phyloP scores from a whole-genome alignment of 1,140 invertebrate species.

The Dolichoris vasculosae region DNA sequence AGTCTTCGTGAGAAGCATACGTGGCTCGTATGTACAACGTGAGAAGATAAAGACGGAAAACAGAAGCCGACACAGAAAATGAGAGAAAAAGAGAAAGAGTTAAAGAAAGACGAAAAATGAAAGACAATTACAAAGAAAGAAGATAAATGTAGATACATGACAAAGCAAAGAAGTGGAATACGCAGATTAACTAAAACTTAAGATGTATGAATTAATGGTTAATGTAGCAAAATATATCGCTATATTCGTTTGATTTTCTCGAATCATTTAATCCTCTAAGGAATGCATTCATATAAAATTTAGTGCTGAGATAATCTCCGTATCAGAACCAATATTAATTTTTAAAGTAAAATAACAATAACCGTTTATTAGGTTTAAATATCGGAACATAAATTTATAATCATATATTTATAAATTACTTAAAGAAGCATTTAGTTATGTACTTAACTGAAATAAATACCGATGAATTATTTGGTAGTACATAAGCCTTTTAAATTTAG shows the following conservation, averaged over 20 bases:
- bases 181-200: conserved; percentile 16
- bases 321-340: not conserved
- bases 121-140: not conserved
- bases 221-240: not conserved
- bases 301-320: not conserved
- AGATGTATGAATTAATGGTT: not conserved
- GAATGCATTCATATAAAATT: not conserved
- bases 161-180: not conserved
- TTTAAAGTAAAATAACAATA: not conserved
- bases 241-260: not conserved
- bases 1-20: conserved; percentile 64
- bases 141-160: not conserved
- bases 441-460: no score
- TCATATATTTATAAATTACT: no score
- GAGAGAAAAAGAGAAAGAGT: not conserved
- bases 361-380: no score
- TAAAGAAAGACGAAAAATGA: not conserved
- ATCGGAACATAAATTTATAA: no score
- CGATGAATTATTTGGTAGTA: no score
- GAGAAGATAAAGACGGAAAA: not conserved
- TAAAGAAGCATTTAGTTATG: no score
- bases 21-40: conserved; percentile 52
- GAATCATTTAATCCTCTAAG: not conserved
- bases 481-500: no score
- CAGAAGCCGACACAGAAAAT: not conserved